Evolutionary conservation across 1,140 invertebrate genomes (phyloP), one percentile per base, ranked within the genome.

Genomic region (Drosophila tristis): DNA sequence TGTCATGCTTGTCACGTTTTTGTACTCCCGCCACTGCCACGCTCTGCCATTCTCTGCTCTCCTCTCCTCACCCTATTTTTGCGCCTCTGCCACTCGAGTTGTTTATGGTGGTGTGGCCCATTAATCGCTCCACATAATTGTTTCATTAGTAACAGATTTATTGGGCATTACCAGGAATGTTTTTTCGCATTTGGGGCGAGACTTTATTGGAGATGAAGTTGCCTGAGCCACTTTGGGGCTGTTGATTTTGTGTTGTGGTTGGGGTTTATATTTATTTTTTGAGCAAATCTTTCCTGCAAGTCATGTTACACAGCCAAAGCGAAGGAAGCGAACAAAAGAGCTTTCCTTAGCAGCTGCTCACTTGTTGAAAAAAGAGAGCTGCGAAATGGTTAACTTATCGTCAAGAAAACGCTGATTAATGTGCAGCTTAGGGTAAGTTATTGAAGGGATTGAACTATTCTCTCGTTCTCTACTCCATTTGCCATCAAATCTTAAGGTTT

Each of bases 91-190:
- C 55, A 43, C 66, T 86, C 74, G 63, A 78, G 61, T 81, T 85
- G 74, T 81, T 85, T 87, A 74, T 74, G 78, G 68, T 65, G 35
- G 20, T 25, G 62, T 23, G 23, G 59, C 53, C 65, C 75, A 82
- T 86, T 86, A 87, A 82, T 82, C 82, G 82, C 68, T 54, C 70
- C 70, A 70, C 82, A 87, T 86, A 86, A 86, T 86, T 86, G 84
- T 86, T 86, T 86, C 84, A 89, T 86, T 86, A 86, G 78, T 76
- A 82, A 79, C 82, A 87, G 81, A 86, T 86, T 86, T 86, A 86
- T 76, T 74, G 71, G 62, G 63, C 49, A 72, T 82, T 89, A 87
- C 73, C n/a, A 67, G 47, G 58, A 43, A 54, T 56, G 23, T 71
- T 71, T 26, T 39, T 11, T 39, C 72, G 54, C 49, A 26, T 43